These are phyloP conservation scores for Oncorhynchus masou DNA, from an alignment of 2,113 vertebrate species.

Conservation along the genomic window DNA sequence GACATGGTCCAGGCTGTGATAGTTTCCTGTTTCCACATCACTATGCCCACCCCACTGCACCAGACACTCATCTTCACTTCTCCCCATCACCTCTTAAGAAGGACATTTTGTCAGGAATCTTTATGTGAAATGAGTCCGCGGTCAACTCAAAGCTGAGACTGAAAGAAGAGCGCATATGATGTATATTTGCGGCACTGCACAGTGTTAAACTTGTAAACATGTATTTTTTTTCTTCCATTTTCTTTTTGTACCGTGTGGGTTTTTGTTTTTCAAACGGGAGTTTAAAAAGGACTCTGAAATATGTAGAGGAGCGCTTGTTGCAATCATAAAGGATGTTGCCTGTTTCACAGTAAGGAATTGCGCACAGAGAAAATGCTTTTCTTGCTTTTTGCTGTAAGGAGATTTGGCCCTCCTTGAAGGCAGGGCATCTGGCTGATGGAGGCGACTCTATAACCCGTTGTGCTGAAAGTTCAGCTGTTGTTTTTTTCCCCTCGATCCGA, in stretches of 20 bases:
- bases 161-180: conserved; percentile 43
- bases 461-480: conserved; percentile 18
- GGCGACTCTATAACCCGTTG: conserved; percentile 7
- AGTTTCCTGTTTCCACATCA: conserved; percentile 40
- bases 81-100: conserved; percentile 13
- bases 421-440: conserved; percentile 19
- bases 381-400: conserved; percentile 53
- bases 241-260: conserved; percentile 35
- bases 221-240: conserved; percentile 26
- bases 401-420: conserved; percentile 29
- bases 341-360: conserved; percentile 55
- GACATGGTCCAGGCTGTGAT: conserved; percentile 63
- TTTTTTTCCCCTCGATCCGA: conserved; percentile 22
- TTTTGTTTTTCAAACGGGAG: conserved; percentile 45
- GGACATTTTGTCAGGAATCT: conserved; percentile 39
- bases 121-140: conserved; percentile 31
- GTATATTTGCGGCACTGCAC: conserved; percentile 63
- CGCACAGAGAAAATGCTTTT: conserved; percentile 51
- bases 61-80: conserved; percentile 5
- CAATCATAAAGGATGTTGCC: conserved; percentile 51
- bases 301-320: conserved; percentile 44
- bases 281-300: conserved; percentile 38
- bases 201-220: conserved; percentile 62
- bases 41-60: conserved; percentile 7
- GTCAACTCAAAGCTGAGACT: conserved; percentile 41